Percentiles rank a stretch among this genome's conserved stretches.
These are phyloP conservation scores for Holothuria scabra DNA, from an alignment of 53 echinoderm and acorn worm genomes.

Conservation along the genomic window DNA sequence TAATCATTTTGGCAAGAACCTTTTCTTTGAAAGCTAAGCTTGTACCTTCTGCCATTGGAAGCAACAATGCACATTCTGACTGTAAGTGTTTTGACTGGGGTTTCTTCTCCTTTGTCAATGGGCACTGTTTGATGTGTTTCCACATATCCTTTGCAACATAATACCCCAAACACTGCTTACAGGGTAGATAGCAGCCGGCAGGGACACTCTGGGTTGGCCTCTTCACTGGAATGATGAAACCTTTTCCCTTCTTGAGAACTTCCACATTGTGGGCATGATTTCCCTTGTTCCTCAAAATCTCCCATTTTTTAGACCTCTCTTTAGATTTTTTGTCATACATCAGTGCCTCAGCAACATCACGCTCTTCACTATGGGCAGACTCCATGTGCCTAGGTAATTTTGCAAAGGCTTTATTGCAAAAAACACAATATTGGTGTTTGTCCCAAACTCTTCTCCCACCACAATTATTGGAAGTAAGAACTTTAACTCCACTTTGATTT, in stretches of 20 bases:
- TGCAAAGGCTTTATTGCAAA: slow-evolving; percentile 30
- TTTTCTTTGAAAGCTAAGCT: slow-evolving; percentile 29
- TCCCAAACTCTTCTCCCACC: slow-evolving; percentile 55
- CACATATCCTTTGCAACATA: slow-evolving; percentile 20
- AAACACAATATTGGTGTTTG: slow-evolving; percentile 55
- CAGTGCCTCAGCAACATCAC: slow-evolving; percentile 55
- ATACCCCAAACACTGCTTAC: slow-evolving; percentile 12
- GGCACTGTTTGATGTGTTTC: slow-evolving; percentile 30
- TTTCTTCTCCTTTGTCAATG: slow-evolving; percentile 9
- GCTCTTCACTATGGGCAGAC: slow-evolving; percentile 41
- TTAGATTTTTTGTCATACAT: slow-evolving; percentile 37
- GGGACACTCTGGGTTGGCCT: slow-evolving; percentile 14
- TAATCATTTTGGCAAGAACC: slow-evolving; percentile 49
- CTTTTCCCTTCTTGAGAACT: slow-evolving; percentile 49
- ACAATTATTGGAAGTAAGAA: slow-evolving; percentile 5
- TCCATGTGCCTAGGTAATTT: slow-evolving; percentile 63
- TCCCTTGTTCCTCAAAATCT: slow-evolving; percentile 61
- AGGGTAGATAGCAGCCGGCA: not conserved
- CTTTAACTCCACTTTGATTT: not conserved
- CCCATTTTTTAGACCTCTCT: slow-evolving; percentile 35
- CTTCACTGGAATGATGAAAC: slow-evolving; percentile 54
- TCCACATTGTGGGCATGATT: slow-evolving; percentile 62
- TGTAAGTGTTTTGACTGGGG: not conserved
- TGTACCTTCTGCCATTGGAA: slow-evolving; percentile 1
- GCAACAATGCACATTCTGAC: not conserved